Percentiles rank a stretch among this genome's conserved stretches.
Conservation (phyloP, 1,140 invertebrate species). For the Aphelenchoides besseyi region DNA sequence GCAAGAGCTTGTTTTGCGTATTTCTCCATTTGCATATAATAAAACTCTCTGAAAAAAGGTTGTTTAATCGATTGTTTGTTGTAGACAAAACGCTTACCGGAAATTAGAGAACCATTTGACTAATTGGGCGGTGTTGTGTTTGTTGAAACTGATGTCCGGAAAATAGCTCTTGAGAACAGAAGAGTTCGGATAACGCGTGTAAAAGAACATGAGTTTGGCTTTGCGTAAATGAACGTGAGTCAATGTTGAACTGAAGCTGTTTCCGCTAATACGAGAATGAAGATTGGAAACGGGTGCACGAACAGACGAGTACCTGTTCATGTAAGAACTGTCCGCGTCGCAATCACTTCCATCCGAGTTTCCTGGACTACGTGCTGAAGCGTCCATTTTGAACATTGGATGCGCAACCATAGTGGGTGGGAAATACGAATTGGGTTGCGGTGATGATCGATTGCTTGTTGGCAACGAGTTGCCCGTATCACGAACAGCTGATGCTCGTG, state of each 20-base stretch:
- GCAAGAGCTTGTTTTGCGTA: constrained; percentile 93
- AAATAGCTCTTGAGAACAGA: constrained; percentile 99
- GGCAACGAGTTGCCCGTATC: constrained; percentile 42
- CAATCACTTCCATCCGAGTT: constrained; percentile 39
- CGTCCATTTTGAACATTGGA: constrained; percentile 39
- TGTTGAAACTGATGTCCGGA: constrained; percentile 99
- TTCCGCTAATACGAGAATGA: background rate
- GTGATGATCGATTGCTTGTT: constrained; percentile 42
- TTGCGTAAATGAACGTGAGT: constrained; percentile 99
- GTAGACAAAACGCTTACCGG: constrained; percentile 32
- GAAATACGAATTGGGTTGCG: constrained; percentile 41
- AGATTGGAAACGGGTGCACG: background rate
- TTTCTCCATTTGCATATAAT: constrained; percentile 99
- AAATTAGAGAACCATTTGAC: constrained; percentile 82
- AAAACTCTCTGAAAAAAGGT: constrained; percentile 84
- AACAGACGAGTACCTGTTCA: background rate
- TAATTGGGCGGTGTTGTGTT: constrained; percentile 99
- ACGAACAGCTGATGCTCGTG: constrained; percentile 40
- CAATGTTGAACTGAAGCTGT: constrained; percentile 65
- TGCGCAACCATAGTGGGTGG: constrained; percentile 56
- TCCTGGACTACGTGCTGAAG: constrained; percentile 42
- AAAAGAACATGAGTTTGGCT: constrained; percentile 99
- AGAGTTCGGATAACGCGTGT: constrained; percentile 95
- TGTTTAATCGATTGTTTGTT: background rate
- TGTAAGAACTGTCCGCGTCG: background rate